Evolutionary conservation across 1,140 invertebrate genomes (phyloP), one percentile per base, ranked within the genome.

Genomic region (Heliconius hewitsoni): DNA sequence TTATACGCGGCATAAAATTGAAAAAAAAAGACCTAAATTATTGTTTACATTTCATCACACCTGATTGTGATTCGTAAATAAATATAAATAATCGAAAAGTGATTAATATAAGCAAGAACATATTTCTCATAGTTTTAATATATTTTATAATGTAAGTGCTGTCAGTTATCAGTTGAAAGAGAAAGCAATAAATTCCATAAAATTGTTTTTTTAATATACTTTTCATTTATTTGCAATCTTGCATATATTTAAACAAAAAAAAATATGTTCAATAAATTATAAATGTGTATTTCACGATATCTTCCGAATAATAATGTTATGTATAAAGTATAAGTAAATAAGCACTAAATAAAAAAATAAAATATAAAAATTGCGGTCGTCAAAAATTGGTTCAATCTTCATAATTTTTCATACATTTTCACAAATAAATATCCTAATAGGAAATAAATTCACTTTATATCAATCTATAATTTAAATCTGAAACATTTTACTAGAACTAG

Each of bases 61-160:
- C 60, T 30, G 3, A 30, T 27, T 8, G 23, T 23, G 55, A 57
- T 57, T 57, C n/a, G 23, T 57, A 57, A 57, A 57, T 57, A 57
- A 57, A 57, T 57, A 66, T 27, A 66, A 66, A 66, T 66, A 66
- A 66, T 66, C 60, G 23, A 66, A 66, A 66, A 9, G 60, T 66
- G 60, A 30, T 30, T 66, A 27, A 66, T 66, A 27, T 66, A 66
- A 66, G 60, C 9, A 66, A 66, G 18, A 27, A 66, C 60, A 30
- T 66, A 66, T 66, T 66, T 66, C 60, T 66, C 9, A 66, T 66
- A 66, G 23, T 27, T 66, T 66, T 66, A 66, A 66, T 66, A 66
- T 66, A 66, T 27, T 66, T 66, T 66, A 66, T 23, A 23, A 30
- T 66, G 27, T 66, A 66, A 66, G 27, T 66, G 57, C 57, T 66